A percentile compares a stretch with the other conserved stretches of the same genome.
These are phyloP conservation scores for Xyliphius kryptos DNA, from an alignment of 2,113 vertebrate genomes.

Conservation along the genomic window DNA sequence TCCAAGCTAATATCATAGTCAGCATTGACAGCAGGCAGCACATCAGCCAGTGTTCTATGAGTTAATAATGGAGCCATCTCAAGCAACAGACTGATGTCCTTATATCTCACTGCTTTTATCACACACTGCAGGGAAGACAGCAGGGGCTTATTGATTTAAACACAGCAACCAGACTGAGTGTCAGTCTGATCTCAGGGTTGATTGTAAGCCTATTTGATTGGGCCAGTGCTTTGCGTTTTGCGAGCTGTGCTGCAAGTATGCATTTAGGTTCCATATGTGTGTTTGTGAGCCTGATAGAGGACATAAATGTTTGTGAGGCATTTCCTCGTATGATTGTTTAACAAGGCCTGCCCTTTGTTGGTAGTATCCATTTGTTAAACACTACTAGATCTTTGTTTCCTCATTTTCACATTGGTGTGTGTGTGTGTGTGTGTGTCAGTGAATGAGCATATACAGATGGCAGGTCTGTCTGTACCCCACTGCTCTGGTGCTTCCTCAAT, in stretches of 20 bases:
- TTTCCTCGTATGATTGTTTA: too few species aligned
- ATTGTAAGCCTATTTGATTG: conserved; percentile 36
- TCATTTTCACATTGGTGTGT: too few species aligned
- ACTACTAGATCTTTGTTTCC: conserved; percentile 17
- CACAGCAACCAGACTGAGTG: conserved; percentile 58
- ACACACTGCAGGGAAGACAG: conserved; percentile 27
- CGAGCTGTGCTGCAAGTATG: not conserved
- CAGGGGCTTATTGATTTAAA: conserved; percentile 57
- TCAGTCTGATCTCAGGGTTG: conserved; percentile 55
- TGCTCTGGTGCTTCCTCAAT: conserved; percentile 43
- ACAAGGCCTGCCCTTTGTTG: too few species aligned
- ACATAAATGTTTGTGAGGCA: too few species aligned
- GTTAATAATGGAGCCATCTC: conserved; percentile 66
- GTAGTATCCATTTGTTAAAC: too few species aligned
- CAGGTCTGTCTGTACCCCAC: conserved; percentile 60
- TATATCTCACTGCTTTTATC: conserved; percentile 3
- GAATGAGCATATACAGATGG: conserved; percentile 61
- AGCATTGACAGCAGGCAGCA: conserved; percentile 46
- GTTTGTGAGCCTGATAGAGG: too few species aligned
- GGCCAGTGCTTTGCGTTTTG: conserved; percentile 29
- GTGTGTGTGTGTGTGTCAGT: conserved; percentile 41
- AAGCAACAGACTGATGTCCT: conserved; percentile 52
- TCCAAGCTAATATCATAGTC: conserved; percentile 38
- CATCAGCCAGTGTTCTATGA: conserved; percentile 62
- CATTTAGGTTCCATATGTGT: too few species aligned